phyloP scores from a whole-genome alignment of 2,888 invertebrate species.

The Arrhopalites spinosus region DNA sequence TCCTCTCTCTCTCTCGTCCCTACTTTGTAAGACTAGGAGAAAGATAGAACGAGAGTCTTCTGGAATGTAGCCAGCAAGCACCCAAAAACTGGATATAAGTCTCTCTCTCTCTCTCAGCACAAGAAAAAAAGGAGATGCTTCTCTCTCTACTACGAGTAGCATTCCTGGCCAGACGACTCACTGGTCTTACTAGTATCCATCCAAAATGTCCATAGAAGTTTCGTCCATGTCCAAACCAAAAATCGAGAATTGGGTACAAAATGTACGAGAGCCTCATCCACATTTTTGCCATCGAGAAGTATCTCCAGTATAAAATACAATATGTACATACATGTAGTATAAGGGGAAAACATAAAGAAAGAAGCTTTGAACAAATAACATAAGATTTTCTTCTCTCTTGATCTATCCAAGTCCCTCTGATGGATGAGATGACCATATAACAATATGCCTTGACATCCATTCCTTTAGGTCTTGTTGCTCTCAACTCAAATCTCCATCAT shows the following conservation, averaged over 20 bases:
- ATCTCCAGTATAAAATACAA: too few species aligned
- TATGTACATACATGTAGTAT: not conserved
- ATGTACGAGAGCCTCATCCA: not conserved
- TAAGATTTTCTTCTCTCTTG: slow-evolving; percentile 17
- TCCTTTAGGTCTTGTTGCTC: not conserved
- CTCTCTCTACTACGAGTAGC: not conserved
- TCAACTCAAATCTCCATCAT: slow-evolving; percentile 3
- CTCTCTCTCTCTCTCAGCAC: not conserved
- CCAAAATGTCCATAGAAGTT: not conserved
- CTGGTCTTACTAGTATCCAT: not conserved
- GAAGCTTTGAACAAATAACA: slow-evolving; percentile 14
- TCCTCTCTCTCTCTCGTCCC: slow-evolving; percentile 15
- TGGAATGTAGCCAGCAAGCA: slow-evolving; percentile 36
- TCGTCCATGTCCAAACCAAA: slow-evolving; percentile 18
- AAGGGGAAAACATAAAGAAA: not conserved
- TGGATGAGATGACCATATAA: slow-evolving; percentile 40
- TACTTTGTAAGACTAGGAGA: slow-evolving; percentile 5
- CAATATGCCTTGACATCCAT: slow-evolving; percentile 21
- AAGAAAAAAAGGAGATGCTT: not conserved
- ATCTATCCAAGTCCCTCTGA: slow-evolving; percentile 23
- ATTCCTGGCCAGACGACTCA: too few species aligned
- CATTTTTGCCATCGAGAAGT: not conserved
- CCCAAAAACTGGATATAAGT: not conserved
- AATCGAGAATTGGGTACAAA: slow-evolving; percentile 1
- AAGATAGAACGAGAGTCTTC: slow-evolving; percentile 17